Evolutionary conservation across 1,140 invertebrate species (phyloP), one percentile per base, ranked within the genome.

Genomic region (Drosophila ogumai): DNA sequence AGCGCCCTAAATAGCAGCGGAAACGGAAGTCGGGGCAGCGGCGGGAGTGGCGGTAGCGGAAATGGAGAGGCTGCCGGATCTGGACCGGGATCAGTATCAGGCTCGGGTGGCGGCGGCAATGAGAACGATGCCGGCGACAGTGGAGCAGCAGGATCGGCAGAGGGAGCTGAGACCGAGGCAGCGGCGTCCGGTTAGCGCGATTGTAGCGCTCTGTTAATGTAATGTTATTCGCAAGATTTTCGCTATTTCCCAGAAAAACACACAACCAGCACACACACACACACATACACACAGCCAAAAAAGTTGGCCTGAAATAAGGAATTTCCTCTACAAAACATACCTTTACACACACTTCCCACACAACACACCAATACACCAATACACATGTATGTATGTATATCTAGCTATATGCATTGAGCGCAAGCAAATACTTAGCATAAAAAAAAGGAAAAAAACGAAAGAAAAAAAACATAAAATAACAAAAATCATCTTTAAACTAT

Each of bases 351-450:
- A 38, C 55, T 3, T 3, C 43, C 19, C 36, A 66, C 66, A 50
- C 41, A 57, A 9, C 25, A 34, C 46, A 54, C 22, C 19, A 22
- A 22, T 22, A 22, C 56, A 46, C 31, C 34, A 19, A 47, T 34
- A 46, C 78, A 44, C 44, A 61, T 68, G 41, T 44, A 50, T 81
- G 61, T 75, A 74, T 82, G 74, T 66, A 71, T 72, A 67, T 81
- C 64, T 59, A 38, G 69, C 79, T 44, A 59, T 66, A 69, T 68
- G 77, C 58, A 79, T 68, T 77, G 73, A 58, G 58, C 56, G 60
- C 64, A 67, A 47, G 67, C 66, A 73, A 81, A 76, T 79, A 82
- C 72, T 79, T 84, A 87, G 80, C 72, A 64, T 81, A 80, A 82
- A 64, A 73, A 47, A 43, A 67, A 78, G 40, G 52, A 36, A 64